Base-by-base conservation (phyloP, 2,113 vertebrate species). In the Triplophysa dalaica region DNA sequence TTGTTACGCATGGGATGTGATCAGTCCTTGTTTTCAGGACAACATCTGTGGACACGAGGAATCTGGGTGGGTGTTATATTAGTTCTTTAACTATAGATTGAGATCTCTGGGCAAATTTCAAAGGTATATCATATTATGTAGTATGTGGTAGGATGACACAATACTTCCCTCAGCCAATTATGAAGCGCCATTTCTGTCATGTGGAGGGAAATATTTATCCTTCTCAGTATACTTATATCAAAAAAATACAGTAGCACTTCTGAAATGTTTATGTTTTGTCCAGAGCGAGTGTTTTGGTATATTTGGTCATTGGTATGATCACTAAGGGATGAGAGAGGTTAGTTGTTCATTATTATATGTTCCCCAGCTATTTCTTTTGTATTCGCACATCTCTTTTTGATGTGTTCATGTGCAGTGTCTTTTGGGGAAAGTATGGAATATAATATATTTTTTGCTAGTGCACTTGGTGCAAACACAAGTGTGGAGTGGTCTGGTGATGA, bases 251-350 rank as follows among this genome's bases (percentile, higher is more conserved):
- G 43, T 21, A 70, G 76, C 22, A 56, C 73, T 43, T 66, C 63
- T 41, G 10, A 69, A 64, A 14, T 43, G 26, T 74, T 84, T 69
- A 68, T 60, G 78, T 79, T 79, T 85, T 83, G 79, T 83, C 70
- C 75, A 79, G 79, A 78, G 62, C 17, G 38, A 52, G 50, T 67
- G 61, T 62, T 61, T 43, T 50, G 61, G 24, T 77, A 12, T 63
- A 38, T 79, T 76, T 26, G 38, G 50, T 76, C 26, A 54, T 60
- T 61, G 60, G 24, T 81, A 62, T 74, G 75, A 38, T 77, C n/a
- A 33, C 16, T 58, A 58, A 54, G 58, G 65, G 58, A 17, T 75
- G 1, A 61, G 58, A 50, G 33, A 22, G 14, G 4, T 12, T n/a
- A 33, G 66, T 65, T 24, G 50, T 43, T 33, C 13, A 50, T 68